A percentile compares a stretch with the other conserved stretches of the same genome.
Conservation (phyloP, 2,113 vertebrate genomes). For the Haemorhous mexicanus region DNA sequence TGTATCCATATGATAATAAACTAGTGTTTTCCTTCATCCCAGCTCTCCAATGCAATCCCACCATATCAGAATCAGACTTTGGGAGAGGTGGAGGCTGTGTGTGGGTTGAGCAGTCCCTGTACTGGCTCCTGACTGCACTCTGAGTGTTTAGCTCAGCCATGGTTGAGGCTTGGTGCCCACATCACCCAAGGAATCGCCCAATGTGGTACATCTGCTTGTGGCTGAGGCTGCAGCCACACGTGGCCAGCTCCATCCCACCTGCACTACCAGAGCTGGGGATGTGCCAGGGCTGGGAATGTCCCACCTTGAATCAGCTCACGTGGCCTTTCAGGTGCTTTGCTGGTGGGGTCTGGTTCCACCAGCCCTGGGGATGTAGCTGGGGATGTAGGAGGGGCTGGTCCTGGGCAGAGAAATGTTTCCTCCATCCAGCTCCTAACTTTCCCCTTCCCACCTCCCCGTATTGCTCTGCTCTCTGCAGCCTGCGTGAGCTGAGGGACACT, state of each 20-base stretch:
- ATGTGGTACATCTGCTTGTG: background rate
- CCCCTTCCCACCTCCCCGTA: accelerated
- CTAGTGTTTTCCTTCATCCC: background rate
- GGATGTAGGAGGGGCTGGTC: background rate
- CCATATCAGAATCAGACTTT: background rate
- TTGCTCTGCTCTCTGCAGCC: background rate
- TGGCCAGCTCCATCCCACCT: background rate
- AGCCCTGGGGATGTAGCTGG: background rate
- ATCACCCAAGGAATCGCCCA: background rate
- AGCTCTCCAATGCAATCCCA: background rate
- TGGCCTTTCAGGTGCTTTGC: background rate
- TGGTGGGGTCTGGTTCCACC: background rate
- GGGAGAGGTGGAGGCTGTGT: accelerated
- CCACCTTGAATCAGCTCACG: accelerated
- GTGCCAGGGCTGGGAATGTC: background rate
- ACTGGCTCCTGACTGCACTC: accelerated
- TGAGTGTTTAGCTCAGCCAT: background rate
- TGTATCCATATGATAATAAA: background rate
- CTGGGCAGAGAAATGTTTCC: background rate
- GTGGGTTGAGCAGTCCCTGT: accelerated
- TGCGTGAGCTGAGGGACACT: accelerated
- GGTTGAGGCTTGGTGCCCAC: background rate
- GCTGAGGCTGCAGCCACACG: background rate
- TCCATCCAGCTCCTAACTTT: background rate
- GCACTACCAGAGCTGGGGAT: background rate